phyloP scores from a whole-genome alignment of 2,113 vertebrate species.

The Cochlearius cochlearius region DNA sequence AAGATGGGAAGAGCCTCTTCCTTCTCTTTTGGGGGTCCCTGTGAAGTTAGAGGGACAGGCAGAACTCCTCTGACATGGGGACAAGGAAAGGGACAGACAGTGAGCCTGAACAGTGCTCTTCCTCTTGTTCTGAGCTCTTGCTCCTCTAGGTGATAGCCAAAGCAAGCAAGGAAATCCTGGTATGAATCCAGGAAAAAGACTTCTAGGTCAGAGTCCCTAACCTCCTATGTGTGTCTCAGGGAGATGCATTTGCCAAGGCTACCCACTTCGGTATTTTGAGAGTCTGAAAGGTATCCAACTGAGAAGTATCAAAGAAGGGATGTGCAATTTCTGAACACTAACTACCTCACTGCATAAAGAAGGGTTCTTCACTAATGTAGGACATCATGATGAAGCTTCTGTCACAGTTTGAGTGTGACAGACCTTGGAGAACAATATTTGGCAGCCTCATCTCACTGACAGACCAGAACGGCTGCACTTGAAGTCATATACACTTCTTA shows the following conservation, averaged over 20 bases:
- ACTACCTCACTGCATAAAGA: not conserved
- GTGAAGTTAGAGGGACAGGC: not conserved
- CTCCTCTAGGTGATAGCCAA: not conserved
- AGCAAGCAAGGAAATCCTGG: not conserved
- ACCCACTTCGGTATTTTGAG: not conserved
- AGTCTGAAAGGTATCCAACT: not conserved
- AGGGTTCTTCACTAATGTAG: not conserved
- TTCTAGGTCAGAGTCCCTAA: not conserved
- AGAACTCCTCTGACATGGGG: not conserved
- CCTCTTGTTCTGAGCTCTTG: not conserved
- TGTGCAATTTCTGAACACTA: not conserved
- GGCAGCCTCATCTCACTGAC: not conserved
- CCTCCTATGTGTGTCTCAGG: not conserved
- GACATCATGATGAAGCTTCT: not conserved
- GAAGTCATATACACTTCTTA: not conserved
- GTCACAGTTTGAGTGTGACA: not conserved
- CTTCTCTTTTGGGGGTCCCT: not conserved
- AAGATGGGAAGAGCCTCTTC: not conserved
- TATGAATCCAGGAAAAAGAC: not conserved
- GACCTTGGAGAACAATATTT: not conserved
- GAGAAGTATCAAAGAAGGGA: not conserved
- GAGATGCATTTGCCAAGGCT: not conserved
- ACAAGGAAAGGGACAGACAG: not conserved
- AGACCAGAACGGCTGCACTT: not conserved
- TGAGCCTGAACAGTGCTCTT: not conserved